Evolutionary conservation across 2,113 vertebrate species (phyloP), one percentile per base, ranked within the genome.

Genomic region (Lepus americanus): DNA sequence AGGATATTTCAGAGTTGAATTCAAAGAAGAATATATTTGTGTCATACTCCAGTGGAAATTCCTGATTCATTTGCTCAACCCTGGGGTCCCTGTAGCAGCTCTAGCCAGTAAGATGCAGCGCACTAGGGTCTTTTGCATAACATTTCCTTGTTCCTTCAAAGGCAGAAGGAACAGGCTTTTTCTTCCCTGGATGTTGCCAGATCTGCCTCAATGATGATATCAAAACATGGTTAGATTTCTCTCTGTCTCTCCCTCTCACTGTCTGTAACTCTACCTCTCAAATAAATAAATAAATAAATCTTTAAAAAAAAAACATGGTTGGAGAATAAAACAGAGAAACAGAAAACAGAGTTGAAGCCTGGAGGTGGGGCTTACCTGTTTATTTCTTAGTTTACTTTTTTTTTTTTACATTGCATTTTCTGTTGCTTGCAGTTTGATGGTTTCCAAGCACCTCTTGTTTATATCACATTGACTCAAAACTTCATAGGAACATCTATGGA

Each of bases 351-450:
- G 20, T 0, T 36, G 29, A n/a, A 66, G 0, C 9, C 14, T 33
- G 16, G 3, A 88, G 0, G 5, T 76, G 0, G 0, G 29, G n/a
- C 0, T 59, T 72, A 6, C 13, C 6, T 44, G 11, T 16, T 44
- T 44, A 44, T 44, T 44, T 44, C 44, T 44, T 44, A 44, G 44
- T 44, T 44, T 44, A 44, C 2, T 22, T 9, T 19, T 72, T 61
- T 67, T 69, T 74, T 74, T 92, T 59, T 27, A 90, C 70, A 14
- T 23, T 23, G 11, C 16, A 80, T 55, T 36, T 76, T 70, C 4
- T 80, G 0, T 85, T 81, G 69, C 14, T 79, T 88, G 5, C 11
- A 53, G 13, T 29, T 91, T 76, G 63, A 59, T 55, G 9, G 1
- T 33, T 74, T 10, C 23, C 17, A 70, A 17, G 33, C 2, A 70